A percentile compares a stretch with the other conserved stretches of the same genome.
These are phyloP conservation scores for Ceramica pisi DNA, from an alignment of 2,888 invertebrate genomes.

Conservation along the genomic window DNA sequence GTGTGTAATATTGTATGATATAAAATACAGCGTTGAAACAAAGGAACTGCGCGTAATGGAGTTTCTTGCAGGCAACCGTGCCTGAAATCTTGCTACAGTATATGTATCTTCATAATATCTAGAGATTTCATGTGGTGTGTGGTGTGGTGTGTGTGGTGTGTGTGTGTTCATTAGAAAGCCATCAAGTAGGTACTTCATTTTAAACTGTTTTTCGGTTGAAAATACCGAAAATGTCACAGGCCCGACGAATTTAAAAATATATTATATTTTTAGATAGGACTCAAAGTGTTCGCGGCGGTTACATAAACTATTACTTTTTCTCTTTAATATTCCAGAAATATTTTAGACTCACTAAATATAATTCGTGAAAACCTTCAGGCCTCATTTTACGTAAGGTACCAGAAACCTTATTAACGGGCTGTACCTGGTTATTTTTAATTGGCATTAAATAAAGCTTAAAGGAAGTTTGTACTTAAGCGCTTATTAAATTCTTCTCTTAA, in stretches of 20 bases:
- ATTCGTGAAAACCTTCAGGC: slow-evolving; percentile 33
- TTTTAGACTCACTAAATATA: slow-evolving; percentile 21
- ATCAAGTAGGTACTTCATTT: not conserved
- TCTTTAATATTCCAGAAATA: slow-evolving; percentile 30
- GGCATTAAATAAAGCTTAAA: slow-evolving; percentile 21
- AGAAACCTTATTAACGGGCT: slow-evolving; percentile 44
- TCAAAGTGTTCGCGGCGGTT: not conserved
- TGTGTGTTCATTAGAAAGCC: too few relatives aligned
- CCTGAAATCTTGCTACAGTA: not conserved
- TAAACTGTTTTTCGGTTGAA: slow-evolving; percentile 23
- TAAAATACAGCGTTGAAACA: slow-evolving; percentile 12
- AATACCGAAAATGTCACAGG: slow-evolving; percentile 15
- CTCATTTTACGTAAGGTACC: slow-evolving; percentile 42
- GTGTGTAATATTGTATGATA: slow-evolving; percentile 21
- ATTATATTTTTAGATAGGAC: not conserved
- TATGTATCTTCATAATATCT: not conserved
- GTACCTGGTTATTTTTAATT: slow-evolving; percentile 20
- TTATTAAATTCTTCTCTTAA: slow-evolving; percentile 32
- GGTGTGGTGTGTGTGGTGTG: too few relatives aligned
- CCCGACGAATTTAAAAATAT: too few relatives aligned
- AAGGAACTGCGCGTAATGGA: slow-evolving; percentile 4
- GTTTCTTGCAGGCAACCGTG: not conserved
- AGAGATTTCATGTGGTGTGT: not conserved
- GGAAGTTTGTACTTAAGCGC: slow-evolving; percentile 4
- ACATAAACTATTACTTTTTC: not conserved